Percentiles rank a stretch among this genome's conserved stretches.
Conservation (phyloP, 2,113 vertebrate genomes). For the Silurus meridionalis region DNA sequence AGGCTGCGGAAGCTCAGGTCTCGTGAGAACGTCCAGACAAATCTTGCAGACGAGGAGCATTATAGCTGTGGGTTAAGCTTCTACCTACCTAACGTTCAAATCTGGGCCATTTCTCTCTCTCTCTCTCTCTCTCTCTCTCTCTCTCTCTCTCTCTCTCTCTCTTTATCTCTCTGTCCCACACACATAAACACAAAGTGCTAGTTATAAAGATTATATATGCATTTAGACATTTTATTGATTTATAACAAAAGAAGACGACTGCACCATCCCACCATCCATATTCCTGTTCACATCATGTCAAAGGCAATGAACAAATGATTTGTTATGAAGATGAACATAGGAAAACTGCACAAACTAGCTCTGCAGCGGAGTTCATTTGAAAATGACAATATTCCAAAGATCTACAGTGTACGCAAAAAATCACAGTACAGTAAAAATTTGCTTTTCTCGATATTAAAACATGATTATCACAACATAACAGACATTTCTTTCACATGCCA, state of each 20-base stretch:
- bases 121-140: slow-evolving; percentile 3
- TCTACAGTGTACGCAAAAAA: background rate
- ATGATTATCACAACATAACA: background rate
- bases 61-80: slow-evolving; percentile 34
- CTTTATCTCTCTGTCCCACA: background rate
- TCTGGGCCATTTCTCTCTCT: slow-evolving; percentile 40
- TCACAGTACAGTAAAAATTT: background rate
- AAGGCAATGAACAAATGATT: background rate
- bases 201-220: background rate
- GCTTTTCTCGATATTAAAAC: background rate
- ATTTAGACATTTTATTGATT: slow-evolving; percentile 15
- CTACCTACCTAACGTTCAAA: slow-evolving; percentile 36
- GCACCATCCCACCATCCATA: background rate
- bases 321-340: background rate
- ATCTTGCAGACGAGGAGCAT: slow-evolving; percentile 14
- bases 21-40: slow-evolving; percentile 23
- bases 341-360: too few species aligned
- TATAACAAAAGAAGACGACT: background rate
- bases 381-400: background rate
- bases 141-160: slow-evolving; percentile 4
- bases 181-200: slow-evolving; percentile 15
- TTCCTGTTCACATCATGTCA: background rate
- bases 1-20: background rate
- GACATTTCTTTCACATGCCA: background rate
- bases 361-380: background rate